Evolutionary conservation across 2,797 vertebrate genomes (phyloP).

Genomic region (Acanthurus leucopareius): DNA sequence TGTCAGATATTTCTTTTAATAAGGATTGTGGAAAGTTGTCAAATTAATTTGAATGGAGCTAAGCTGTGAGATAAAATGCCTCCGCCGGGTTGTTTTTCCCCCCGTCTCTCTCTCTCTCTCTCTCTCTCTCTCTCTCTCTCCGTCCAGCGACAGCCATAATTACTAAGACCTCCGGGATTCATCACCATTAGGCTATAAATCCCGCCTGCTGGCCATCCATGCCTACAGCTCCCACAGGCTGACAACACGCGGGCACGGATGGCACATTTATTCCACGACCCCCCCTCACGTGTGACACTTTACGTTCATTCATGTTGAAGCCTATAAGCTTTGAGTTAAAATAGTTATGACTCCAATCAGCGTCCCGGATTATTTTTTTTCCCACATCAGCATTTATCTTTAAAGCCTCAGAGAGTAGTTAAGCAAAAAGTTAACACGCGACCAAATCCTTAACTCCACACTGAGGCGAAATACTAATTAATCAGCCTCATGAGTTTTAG

Average conservation of each 20-base stretch:
- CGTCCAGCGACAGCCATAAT: constrained; percentile 84
- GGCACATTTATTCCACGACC: constrained; percentile 66
- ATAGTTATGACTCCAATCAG: constrained; percentile 61
- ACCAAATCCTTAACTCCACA: constrained; percentile 30
- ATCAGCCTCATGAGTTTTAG: constrained; percentile 27
- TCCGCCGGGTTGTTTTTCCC: constrained; percentile 62
- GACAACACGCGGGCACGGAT: constrained; percentile 58
- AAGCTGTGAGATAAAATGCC: constrained; percentile 86
- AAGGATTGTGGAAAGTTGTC: constrained; percentile 84
- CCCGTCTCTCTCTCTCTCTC: constrained; percentile 33
- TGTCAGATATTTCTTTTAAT: constrained; percentile 77
- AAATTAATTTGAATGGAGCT: constrained; percentile 87
- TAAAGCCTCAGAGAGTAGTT: constrained; percentile 32
- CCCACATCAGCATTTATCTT: constrained; percentile 44
- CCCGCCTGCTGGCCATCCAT: constrained; percentile 81
- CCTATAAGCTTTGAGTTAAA: constrained; percentile 54
- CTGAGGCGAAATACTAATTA: constrained; percentile 37
- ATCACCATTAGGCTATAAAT: constrained; percentile 81
- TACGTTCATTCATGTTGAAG: constrained; percentile 60
- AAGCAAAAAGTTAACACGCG: constrained; percentile 33
- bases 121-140: constrained; percentile 28
- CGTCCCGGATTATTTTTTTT: constrained; percentile 35
- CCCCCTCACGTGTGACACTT: constrained; percentile 35
- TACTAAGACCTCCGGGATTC: constrained; percentile 84
- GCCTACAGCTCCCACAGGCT: constrained; percentile 70